Evolutionary conservation across 2,888 invertebrate genomes (phyloP), one percentile per base, ranked within the genome.

Genomic region (Hymenopus coronatus): DNA sequence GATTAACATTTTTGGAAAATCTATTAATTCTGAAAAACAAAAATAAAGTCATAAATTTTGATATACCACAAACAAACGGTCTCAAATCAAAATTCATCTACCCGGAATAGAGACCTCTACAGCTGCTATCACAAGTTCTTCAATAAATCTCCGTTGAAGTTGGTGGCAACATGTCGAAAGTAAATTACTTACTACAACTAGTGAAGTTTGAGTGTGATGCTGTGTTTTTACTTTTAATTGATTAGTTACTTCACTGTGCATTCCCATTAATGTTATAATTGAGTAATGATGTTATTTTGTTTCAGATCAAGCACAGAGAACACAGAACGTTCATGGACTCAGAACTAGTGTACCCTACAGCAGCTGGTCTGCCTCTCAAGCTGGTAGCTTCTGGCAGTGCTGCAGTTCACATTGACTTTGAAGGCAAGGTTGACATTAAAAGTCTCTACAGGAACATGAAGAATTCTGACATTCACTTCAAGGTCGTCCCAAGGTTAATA

Each of bases 291-390:
- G 28, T 30, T 15, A 0, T 91, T 90, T 89, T 89, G 81, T 89
- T 90, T 81, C 92, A 95, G 94, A 94, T 96, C 92, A 95, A 96
- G 85, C 92, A 96, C 82, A 95, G 95, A 90, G 94, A 95, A 3
- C 96, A 97, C 92, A 92, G 96, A 12, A 94, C 97, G 6, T 97
- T 98, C 93, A 92, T 98, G 86, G 98, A 98, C 92, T 95, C 96
- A 2, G 96, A 97, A 91, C 93, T 98, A 0, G 94, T 96, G 0
- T 97, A 98, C 92, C 98, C 99, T 0, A 98, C 98, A 0, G 95
- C 96, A 70, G 94, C 96, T 87, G 99, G 99, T 93, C 94, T 98
- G 20, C 97, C 98, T 0, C 94, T 99, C 9, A 96, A 96, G 89
- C 93, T 98, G 1, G 95, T 95, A 88, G 94, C 97, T 0, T 95